These are phyloP conservation scores for Hydrozoanthus gracilis DNA, from an alignment of 92 coral and sea anemone species.

Conservation along the genomic window DNA sequence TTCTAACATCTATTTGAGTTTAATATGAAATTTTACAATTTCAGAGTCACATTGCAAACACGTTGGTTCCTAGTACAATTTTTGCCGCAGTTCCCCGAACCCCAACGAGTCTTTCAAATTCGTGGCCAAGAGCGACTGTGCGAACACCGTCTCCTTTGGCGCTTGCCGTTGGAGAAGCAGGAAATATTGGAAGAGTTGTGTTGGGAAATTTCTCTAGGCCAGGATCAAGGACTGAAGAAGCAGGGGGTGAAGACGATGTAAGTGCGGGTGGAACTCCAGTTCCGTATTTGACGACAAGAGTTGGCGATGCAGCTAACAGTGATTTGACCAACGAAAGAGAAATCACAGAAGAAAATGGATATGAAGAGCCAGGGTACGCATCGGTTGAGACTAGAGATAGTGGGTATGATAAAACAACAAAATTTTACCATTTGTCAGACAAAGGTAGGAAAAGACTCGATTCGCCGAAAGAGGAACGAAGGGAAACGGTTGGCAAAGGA, in stretches of 20 bases:
- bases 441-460: conserved; percentile 28
- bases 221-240: conserved; percentile 28
- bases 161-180: conserved; percentile 86
- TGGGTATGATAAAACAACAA: conserved; percentile 71
- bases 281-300: conserved; percentile 19
- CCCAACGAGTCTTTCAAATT: conserved; percentile 74
- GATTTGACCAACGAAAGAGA: conserved; percentile 7
- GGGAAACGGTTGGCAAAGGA: conserved; percentile 32
- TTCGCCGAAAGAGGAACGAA: conserved; percentile 4
- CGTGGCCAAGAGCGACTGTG: conserved; percentile 79
- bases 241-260: neutral
- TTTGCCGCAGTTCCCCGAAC: conserved; percentile 97
- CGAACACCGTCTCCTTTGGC: conserved; percentile 78
- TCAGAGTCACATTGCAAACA: conserved; percentile 90
- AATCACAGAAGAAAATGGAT: conserved; percentile 36
- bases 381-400: conserved; percentile 50
- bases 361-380: conserved; percentile 71
- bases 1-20: neutral
- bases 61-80: conserved; percentile 89
- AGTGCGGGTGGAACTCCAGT: conserved; percentile 9
- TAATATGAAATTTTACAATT: neutral
- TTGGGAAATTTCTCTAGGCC: conserved; percentile 69
- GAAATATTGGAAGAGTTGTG: conserved; percentile 82
- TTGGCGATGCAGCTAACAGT: conserved; percentile 10
- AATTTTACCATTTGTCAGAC: conserved; percentile 46